These are phyloP conservation scores for Scolopax rusticola DNA, from an alignment of 2,797 vertebrate species.

Conservation along the genomic window DNA sequence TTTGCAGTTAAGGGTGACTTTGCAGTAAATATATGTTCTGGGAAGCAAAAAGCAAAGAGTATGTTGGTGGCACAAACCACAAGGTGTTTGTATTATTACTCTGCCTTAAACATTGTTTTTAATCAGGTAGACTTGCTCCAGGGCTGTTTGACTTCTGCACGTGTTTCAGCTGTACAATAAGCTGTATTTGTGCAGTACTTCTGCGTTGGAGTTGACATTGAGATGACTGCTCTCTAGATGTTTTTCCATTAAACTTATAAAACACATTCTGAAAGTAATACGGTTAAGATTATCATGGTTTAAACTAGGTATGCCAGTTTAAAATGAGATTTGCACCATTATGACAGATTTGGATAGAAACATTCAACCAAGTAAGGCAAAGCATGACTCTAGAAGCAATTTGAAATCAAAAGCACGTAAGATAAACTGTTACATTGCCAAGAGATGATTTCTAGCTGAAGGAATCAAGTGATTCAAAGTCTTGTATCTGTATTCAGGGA, in stretches of 20 bases:
- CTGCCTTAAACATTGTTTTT: constrained; percentile 62
- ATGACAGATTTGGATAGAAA: not conserved
- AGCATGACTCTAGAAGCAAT: not conserved
- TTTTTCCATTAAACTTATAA: not conserved
- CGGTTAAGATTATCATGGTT: not conserved
- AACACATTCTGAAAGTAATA: not conserved
- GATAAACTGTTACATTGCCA: not conserved
- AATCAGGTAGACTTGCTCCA: constrained; percentile 34
- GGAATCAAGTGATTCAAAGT: constrained; percentile 1
- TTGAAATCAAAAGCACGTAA: constrained; percentile 16
- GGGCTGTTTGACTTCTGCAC: constrained; percentile 24
- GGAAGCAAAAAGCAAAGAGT: constrained; percentile 42
- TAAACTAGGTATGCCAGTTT: not conserved
- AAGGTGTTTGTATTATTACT: constrained; percentile 53
- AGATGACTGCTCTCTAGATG: constrained; percentile 14
- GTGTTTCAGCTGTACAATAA: constrained; percentile 43
- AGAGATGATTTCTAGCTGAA: not conserved
- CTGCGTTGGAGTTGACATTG: constrained; percentile 14
- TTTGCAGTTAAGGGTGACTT: constrained; percentile 44
- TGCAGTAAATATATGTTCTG: constrained; percentile 59
- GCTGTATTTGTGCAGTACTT: not conserved
- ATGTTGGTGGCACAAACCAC: constrained; percentile 49
- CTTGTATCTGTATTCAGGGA: not conserved
- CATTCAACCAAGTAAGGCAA: not conserved
- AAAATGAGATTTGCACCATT: not conserved